Evolutionary conservation across 2,797 vertebrate species (phyloP), one percentile per base, ranked within the genome.

Genomic region (Rhadinocentrus ornatus): DNA sequence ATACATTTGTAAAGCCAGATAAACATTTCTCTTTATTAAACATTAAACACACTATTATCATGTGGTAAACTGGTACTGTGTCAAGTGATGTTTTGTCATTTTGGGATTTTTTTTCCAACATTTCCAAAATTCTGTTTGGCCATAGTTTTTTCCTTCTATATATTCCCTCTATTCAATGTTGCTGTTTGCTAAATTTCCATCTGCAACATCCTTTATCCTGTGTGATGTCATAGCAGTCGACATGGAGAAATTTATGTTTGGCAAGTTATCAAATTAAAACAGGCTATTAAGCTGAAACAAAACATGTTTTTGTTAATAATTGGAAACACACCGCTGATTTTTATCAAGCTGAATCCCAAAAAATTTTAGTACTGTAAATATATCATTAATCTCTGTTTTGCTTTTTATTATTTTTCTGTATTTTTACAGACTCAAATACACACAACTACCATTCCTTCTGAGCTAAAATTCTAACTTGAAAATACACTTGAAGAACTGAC

Each of bases 371-470:
- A 6, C 13, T 60, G 22, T 67, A 20, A 77, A 78, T 66, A 61
- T 85, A 65, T 88, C 83, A 90, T 88, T 90, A 86, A 86, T 84
- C 71, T 78, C 65, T 88, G 74, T 92, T 92, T 91, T 39, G 12
- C 0, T 39, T 44, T 18, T 44, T 44, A 15, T 18, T 18, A 41
- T 41, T 41, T 18, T 16, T 20, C 12, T 44, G 41, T 44, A 80
- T 79, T 88, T 91, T 89, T 72, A 81, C 80, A 93, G 93, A 90
- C 74, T 69, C 52, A 83, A 64, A 41, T 58, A 65, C 62, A 44
- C 6, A 22, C 16, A 18, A 55, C 39, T 54, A 41, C 13, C 1
- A 16, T 31, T 65, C 20, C 53, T 37, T 66, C 70, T 74, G 88
- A 69, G 37, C 41, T 62, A 46, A 69, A 44, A 80, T 67, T 75